Evolutionary conservation across 2,888 invertebrate species (phyloP).

Genomic region (Pharmacophagus antenor): DNA sequence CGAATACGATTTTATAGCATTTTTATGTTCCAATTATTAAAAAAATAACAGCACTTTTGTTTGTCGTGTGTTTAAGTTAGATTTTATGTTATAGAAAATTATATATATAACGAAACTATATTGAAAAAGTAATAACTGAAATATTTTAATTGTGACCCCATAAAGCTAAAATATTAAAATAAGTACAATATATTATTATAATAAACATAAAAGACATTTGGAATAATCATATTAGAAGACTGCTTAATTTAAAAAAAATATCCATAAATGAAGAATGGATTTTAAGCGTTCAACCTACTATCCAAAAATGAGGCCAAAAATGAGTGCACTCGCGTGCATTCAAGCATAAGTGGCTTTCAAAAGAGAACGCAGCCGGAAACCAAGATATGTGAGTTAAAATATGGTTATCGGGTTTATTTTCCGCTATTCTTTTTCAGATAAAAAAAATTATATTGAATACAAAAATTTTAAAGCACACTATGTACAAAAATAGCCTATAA

Average conservation of each 20-base stretch:
- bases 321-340: conserved; percentile 9
- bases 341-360: conserved; percentile 10
- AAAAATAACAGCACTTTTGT: too few relatives aligned
- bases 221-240: neutral
- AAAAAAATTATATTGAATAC: neutral
- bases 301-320: conserved; percentile 16
- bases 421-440: too few relatives aligned
- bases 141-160: too few relatives aligned
- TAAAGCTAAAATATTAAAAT: too few relatives aligned
- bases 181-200: too few relatives aligned
- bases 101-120: too few relatives aligned
- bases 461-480: neutral
- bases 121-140: too few relatives aligned
- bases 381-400: neutral
- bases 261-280: conserved; percentile 19
- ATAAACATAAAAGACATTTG: neutral
- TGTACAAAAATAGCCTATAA: too few relatives aligned
- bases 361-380: neutral
- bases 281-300: conserved; percentile 11
- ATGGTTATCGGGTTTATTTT: neutral
- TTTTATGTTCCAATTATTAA: too few relatives aligned
- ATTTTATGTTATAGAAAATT: too few relatives aligned
- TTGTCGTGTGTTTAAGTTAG: too few relatives aligned
- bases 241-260: neutral
- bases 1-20: too few relatives aligned